Conservation (phyloP, 2,797 vertebrate genomes). For the Mus caroli region DNA sequence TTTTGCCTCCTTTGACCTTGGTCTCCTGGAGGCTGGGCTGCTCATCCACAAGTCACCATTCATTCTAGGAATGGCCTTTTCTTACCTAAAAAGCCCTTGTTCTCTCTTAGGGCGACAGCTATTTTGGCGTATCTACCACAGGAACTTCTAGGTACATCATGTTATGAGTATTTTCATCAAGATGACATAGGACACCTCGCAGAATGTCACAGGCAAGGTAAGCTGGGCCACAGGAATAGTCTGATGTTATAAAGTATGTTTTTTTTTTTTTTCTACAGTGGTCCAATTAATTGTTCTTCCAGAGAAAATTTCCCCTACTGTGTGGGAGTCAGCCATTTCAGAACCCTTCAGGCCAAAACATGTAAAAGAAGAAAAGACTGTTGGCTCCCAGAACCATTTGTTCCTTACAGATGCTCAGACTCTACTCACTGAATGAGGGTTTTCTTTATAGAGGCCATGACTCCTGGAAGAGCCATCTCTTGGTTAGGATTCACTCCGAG, state of each 20-base stretch:
- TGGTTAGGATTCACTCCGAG: not conserved
- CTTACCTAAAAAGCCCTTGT: not conserved
- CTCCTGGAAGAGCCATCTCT: not conserved
- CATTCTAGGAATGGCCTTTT: not conserved
- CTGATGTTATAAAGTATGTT: not conserved
- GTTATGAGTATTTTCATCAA: conserved; percentile 99
- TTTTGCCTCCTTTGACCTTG: not conserved
- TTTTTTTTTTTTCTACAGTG: not conserved
- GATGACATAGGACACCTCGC: conserved; percentile 98
- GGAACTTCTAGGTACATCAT: conserved; percentile 98
- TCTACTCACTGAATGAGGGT: not conserved
- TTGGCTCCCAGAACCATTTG: not conserved
- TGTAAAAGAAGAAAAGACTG: not conserved
- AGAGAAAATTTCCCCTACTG: not conserved
- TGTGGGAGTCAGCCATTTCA: not conserved
- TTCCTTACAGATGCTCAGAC: not conserved
- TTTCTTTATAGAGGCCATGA: not conserved
- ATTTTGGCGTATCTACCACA: conserved; percentile 98
- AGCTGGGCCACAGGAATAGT: not conserved
- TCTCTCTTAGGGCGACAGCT: conserved; percentile 94
- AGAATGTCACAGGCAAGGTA: conserved; percentile 99
- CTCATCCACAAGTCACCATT: not conserved
- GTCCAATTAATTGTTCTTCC: not conserved
- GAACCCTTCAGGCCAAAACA: not conserved
- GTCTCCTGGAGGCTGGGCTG: not conserved